These are phyloP conservation scores for Volucella inflata DNA, from an alignment of 2,888 invertebrate genomes.

Conservation along the genomic window DNA sequence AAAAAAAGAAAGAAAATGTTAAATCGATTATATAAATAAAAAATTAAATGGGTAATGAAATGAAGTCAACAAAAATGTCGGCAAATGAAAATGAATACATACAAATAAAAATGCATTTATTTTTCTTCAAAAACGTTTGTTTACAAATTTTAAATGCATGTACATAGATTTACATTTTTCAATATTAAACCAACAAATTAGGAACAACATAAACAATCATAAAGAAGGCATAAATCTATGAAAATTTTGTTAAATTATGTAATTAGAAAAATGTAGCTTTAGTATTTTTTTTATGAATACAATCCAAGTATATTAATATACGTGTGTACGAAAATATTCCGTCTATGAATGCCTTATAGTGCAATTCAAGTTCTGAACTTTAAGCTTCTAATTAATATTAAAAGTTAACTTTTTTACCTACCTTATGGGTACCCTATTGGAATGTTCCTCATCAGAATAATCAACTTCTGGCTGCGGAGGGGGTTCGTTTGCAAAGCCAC, in stretches of 20 bases:
- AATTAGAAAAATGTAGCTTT: not conserved
- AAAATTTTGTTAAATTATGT: no score
- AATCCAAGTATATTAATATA: slow-evolving; percentile 41
- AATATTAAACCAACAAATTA: no score
- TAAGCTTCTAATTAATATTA: not conserved
- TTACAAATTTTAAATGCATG: no score
- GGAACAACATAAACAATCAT: no score
- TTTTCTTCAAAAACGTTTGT: no score
- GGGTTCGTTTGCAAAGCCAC: slow-evolving; percentile 94
- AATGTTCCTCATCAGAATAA: slow-evolving; percentile 94
- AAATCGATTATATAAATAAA: slow-evolving; percentile 16
- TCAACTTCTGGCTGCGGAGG: slow-evolving; percentile 95
- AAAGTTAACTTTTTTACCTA: slow-evolving; percentile 77
- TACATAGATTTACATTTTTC: no score
- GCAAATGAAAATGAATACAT: not conserved
- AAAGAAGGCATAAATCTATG: no score
- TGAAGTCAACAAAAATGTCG: slow-evolving; percentile 30
- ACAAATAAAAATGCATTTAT: no score
- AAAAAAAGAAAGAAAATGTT: slow-evolving; percentile 34
- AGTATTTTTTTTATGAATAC: slow-evolving; percentile 17
- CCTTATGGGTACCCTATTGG: slow-evolving; percentile 86
- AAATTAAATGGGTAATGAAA: slow-evolving; percentile 13
- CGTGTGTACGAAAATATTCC: slow-evolving; percentile 4
- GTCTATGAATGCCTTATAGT: not conserved
- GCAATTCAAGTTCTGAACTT: not conserved